Base-by-base conservation (phyloP, 2,888 invertebrate genomes). In the Oscheius onirici region DNA sequence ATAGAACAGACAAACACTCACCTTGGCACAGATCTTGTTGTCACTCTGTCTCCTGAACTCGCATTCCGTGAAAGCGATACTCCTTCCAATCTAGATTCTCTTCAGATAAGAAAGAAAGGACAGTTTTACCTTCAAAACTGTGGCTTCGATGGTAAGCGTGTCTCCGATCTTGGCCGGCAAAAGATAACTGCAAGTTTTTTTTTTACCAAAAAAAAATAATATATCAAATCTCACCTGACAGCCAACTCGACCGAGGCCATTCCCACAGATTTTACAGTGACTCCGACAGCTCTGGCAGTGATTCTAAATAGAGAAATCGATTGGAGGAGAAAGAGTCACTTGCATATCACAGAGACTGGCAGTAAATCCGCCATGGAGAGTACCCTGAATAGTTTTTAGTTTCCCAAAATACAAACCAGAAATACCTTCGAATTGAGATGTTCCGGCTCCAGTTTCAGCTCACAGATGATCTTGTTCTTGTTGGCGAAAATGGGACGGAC, bases 131-230 rank as follows among this genome's bases (percentile, higher is more conserved):
- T 86, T 86, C 57, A 86, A 69, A 8, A 87, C 84, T 15, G 67
- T 77, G 0, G 83, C 85, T 26, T 79, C 80, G 49, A 86, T 84
- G 49, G 76, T 74, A 11, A 86, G 68, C 13, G 68, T 70, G 15
- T 86, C 86, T 2, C 85, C 86, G n/a, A 78, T 67, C 70, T 81
- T 81, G 10, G 80, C 84, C 3, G 86, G 86, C 5, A 84, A 76
- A n/a, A 86, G 70, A 57, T 85, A 86, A 52, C 86, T 85, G 71
- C 68, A 85, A 73, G 34, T 55, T 13, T 51, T 17, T 51, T 13
- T 3, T 22, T 20, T n/a, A n/a, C n/a, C n/a, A n/a, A n/a, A n/a
- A n/a, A n/a, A n/a, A n/a, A n/a, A n/a, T 22, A 67, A 41, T 24
- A 22, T 15, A 41, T 17, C n/a, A 15, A 17, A 46, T 61, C 66